Base-by-base conservation (phyloP, 2,797 vertebrate genomes). In the Gouania willdenowi region DNA sequence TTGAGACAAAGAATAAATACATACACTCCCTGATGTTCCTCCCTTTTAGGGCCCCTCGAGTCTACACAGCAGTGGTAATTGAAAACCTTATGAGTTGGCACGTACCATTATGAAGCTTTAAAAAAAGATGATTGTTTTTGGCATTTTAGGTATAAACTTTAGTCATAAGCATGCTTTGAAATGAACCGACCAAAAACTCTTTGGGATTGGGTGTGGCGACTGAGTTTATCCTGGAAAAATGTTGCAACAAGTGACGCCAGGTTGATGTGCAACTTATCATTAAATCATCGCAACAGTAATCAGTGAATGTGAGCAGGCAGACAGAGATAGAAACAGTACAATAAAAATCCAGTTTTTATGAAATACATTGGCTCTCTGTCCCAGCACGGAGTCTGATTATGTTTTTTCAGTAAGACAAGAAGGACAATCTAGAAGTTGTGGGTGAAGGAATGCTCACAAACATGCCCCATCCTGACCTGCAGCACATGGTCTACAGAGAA, bases 391-490 rank as follows among this genome's bases (percentile, higher is more conserved):
- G 55, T 72, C 66, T 55, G 69, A 77, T 54, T 75, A 16, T 25
- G 61, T 66, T 77, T 73, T 57, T 71, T 23, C 22, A 68, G 66
- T 25, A 45, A 54, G 60, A 64, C 41, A 41, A 63, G 50, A 23
- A 14, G 50, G 34, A 52, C 54, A 36, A 31, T 40, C 6, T 39
- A 38, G 41, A 54, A 57, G 54, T 53, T 61, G 72, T 64, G 25
- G 65, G 60, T 49, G 61, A 45, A 80, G 76, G 81, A 86, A 88
- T 86, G 84, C 73, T 57, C 77, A 58, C 55, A 79, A 82, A 75
- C 82, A 71, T 73, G 86, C 64, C 75, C 50, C 41, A 7, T 86
- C 84, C 71, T 82, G 79, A 87, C 58, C 78, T 50, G 72, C 43
- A 54, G 64, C 48, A 55, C 64, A 71, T 8, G 71, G 74, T 76